These are phyloP conservation scores for Pseudoatta argentina DNA, from an alignment of 1,140 invertebrate species.

Conservation along the genomic window DNA sequence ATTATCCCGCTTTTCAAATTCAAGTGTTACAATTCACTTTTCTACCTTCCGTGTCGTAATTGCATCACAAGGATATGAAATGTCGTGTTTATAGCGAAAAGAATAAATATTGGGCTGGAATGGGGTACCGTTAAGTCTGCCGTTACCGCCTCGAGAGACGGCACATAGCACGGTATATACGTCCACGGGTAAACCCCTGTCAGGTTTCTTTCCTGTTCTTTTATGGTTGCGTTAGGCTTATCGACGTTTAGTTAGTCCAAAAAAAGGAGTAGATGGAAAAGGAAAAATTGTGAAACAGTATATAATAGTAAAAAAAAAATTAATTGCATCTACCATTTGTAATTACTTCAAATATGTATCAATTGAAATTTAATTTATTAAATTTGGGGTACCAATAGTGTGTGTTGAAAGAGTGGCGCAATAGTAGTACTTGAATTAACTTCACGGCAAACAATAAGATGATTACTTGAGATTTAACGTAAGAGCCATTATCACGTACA, in stretches of 20 bases:
- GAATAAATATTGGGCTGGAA: conserved; percentile 85
- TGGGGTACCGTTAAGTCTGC: conserved; percentile 85
- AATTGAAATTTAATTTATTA: background rate
- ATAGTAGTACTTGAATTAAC: background rate
- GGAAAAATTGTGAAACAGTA: background rate
- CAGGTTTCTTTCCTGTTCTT: conserved; percentile 69
- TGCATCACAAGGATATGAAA: conserved; percentile 30
- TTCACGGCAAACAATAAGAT: conserved; percentile 34
- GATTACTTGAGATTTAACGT: conserved; percentile 34
- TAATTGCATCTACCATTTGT: background rate
- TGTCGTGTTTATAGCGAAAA: conserved; percentile 78
- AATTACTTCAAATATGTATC: background rate
- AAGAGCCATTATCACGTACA: background rate
- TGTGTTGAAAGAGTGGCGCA: background rate
- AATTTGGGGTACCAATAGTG: too few relatives aligned
- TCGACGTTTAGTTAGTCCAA: conserved; percentile 6
- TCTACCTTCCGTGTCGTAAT: background rate
- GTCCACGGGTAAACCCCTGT: conserved; percentile 65
- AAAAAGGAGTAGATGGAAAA: background rate
- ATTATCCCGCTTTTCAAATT: background rate
- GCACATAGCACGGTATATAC: conserved; percentile 71
- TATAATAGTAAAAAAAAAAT: background rate
- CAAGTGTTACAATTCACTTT: background rate
- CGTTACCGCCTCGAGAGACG: conserved; percentile 85
- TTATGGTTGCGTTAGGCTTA: conserved; percentile 29